phyloP scores from a whole-genome alignment of 2,113 vertebrate genomes.

The Gymnocephalus cernua region DNA sequence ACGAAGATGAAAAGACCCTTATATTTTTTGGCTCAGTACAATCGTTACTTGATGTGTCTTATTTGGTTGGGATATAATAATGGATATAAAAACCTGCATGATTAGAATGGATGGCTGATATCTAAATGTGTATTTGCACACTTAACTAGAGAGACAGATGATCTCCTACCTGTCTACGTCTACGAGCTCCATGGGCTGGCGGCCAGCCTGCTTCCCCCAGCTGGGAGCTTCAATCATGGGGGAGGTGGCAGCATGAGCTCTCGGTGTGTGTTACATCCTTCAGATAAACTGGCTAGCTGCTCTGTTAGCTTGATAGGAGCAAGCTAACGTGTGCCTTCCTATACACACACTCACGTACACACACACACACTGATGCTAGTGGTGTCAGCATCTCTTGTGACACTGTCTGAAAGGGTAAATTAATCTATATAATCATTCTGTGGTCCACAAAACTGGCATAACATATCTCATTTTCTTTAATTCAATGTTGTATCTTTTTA shows the following conservation, averaged over 20 bases:
- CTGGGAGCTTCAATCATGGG: constrained; percentile 36
- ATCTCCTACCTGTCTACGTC: constrained; percentile 35
- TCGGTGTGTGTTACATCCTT: constrained; percentile 6
- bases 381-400: neutral
- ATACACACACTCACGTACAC: no score
- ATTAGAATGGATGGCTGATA: neutral
- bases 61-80: neutral
- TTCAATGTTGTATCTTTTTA: neutral
- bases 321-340: no score
- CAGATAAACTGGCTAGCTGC: neutral
- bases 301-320: neutral
- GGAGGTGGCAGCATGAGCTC: constrained; percentile 32
- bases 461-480: neutral
- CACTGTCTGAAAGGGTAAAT: no score
- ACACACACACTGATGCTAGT: neutral
- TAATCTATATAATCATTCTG: no score
- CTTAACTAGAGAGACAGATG: neutral
- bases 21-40: neutral
- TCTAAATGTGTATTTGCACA: neutral
- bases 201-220: constrained; percentile 21
- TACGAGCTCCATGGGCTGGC: constrained; percentile 35
- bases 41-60: neutral
- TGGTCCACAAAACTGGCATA: no score
- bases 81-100: neutral
- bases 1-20: neutral